Evolutionary conservation across 2,113 vertebrate species (phyloP).

Genomic region (Mustela lutreola): DNA sequence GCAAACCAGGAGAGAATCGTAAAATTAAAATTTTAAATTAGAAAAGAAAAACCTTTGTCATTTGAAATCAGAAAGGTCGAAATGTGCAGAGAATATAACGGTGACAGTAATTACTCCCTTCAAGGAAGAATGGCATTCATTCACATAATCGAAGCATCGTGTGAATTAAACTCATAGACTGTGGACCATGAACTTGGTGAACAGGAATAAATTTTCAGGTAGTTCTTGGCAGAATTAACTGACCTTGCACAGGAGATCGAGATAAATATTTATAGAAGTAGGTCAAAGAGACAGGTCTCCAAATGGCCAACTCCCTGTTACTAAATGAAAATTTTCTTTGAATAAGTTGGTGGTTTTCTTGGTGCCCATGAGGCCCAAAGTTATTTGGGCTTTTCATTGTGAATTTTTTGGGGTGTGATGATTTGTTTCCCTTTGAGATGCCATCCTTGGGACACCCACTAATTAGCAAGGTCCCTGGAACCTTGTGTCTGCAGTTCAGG

Average conservation of each 20-base stretch:
- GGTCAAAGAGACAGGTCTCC: neutral
- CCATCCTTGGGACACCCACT: neutral
- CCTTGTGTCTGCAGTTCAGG: constrained; percentile 64
- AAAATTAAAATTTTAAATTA: neutral
- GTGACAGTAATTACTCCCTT: neutral
- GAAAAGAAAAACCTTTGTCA: neutral
- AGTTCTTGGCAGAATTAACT: neutral
- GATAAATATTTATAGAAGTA: neutral
- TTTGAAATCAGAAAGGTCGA: neutral
- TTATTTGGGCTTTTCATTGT: neutral
- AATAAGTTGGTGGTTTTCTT: neutral
- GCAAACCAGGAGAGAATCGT: neutral
- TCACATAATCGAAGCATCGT: neutral
- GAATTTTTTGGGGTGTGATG: neutral
- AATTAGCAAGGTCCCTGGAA: constrained; percentile 63
- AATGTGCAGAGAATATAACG: neutral
- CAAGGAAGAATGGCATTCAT: neutral
- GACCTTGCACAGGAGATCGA: neutral
- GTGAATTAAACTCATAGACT: neutral
- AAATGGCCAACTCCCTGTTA: neutral
- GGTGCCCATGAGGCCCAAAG: neutral
- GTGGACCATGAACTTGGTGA: neutral
- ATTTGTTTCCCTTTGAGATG: neutral
- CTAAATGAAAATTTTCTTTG: neutral
- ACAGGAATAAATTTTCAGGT: neutral